Conservation (phyloP, 2,888 invertebrate genomes). For the Esperia sulphurella region DNA sequence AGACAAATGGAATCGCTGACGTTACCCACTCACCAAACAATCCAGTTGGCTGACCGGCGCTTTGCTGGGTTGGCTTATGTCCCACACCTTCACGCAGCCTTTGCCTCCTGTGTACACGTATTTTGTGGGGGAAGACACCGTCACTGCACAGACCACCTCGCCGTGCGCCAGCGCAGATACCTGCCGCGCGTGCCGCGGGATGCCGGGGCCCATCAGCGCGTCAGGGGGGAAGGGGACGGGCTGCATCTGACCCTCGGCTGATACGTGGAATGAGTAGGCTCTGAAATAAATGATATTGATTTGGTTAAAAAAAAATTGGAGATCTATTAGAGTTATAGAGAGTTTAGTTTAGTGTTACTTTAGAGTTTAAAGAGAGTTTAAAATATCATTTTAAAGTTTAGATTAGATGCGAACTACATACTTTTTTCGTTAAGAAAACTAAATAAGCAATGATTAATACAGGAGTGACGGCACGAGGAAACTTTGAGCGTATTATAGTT, state of each 20-base stretch:
- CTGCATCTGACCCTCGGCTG: constrained; percentile 92
- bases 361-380: too few relatives aligned
- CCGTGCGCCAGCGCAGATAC: constrained; percentile 96
- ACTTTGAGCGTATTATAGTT: too few relatives aligned
- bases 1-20: constrained; percentile 40
- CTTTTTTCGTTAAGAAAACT: too few relatives aligned
- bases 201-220: constrained; percentile 94
- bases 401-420: too few relatives aligned
- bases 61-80: constrained; percentile 94
- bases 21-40: constrained; percentile 87
- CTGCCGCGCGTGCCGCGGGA: constrained; percentile 94
- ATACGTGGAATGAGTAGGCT: constrained; percentile 96
- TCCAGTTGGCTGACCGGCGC: constrained; percentile 94
- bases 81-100: constrained; percentile 98
- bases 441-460: too few relatives aligned
- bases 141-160: constrained; percentile 98
- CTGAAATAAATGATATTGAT: constrained; percentile 67
- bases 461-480: too few relatives aligned
- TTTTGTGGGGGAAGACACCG: constrained; percentile 95
- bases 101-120: constrained; percentile 98
- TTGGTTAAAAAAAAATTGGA: background rate
- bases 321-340: too few relatives aligned
- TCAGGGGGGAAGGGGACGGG: constrained; percentile 97
- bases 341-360: too few relatives aligned
- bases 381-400: too few relatives aligned